These are phyloP conservation scores for Pyrocephalus nanus DNA, from an alignment of 2,797 vertebrate species.

Conservation along the genomic window DNA sequence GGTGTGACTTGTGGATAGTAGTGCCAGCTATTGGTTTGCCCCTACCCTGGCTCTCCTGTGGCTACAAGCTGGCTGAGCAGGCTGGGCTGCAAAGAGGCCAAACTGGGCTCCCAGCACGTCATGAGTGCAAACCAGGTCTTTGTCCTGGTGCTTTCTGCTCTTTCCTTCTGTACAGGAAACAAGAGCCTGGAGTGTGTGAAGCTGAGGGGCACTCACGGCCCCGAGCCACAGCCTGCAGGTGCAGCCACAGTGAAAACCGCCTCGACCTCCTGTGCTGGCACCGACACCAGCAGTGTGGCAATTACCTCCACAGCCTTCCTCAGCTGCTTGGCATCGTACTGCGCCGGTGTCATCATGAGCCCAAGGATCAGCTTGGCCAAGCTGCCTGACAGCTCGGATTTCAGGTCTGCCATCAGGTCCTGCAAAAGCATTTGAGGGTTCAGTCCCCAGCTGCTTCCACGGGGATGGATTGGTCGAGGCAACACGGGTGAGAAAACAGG, in stretches of 20 bases:
- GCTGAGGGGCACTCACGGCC: background rate
- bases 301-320: conserved; percentile 94
- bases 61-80: background rate
- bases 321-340: conserved; percentile 97
- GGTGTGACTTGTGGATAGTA: background rate
- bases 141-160: background rate
- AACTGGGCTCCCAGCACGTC: background rate
- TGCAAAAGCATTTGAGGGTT: conserved; percentile 7
- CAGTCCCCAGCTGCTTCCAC: background rate
- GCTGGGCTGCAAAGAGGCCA: background rate
- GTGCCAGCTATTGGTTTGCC: background rate
- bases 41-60: background rate
- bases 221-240: rapidly evolving
- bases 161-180: rapidly evolving
- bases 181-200: background rate
- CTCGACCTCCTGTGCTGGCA: rapidly evolving
- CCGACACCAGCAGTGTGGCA: rapidly evolving
- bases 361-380: conserved; percentile 88
- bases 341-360: conserved; percentile 90
- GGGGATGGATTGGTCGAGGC: rapidly evolving
- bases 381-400: conserved; percentile 93
- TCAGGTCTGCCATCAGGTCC: conserved; percentile 95
- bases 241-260: rapidly evolving
- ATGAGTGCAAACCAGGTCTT: background rate
- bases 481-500: background rate